These are phyloP conservation scores for Campylomormyrus numenius DNA, from an alignment of 2,113 vertebrate species.

Conservation along the genomic window DNA sequence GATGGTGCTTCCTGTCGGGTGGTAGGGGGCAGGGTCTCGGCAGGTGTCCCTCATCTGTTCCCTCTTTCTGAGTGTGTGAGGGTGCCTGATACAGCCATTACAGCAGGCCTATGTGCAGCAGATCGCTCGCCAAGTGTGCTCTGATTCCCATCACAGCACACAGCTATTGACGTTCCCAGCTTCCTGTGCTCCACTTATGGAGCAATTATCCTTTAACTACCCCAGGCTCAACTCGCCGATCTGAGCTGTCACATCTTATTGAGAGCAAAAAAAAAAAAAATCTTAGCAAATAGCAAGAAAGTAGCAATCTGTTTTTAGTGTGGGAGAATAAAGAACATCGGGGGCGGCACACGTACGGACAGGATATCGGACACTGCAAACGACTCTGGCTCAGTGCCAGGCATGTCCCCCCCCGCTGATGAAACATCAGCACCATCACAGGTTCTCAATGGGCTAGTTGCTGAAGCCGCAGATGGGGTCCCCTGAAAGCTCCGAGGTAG, in stretches of 20 bases:
- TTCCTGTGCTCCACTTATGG: conserved; percentile 17
- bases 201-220: conserved; percentile 7
- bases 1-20: background rate
- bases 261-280: background rate
- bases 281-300: background rate
- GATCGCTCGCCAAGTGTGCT: background rate
- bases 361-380: background rate
- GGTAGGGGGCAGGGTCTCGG: background rate
- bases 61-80: conserved; percentile 5
- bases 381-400: background rate
- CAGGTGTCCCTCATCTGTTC: conserved; percentile 9
- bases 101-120: background rate
- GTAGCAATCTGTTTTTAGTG: background rate
- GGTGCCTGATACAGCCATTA: background rate
- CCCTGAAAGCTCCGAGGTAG: background rate
- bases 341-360: background rate
- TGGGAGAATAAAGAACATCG: background rate
- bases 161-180: background rate
- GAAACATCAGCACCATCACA: background rate
- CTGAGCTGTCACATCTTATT: conserved; percentile 1
- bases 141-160: conserved; percentile 8
- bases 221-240: background rate
- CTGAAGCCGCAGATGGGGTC: background rate
- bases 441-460: background rate
- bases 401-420: background rate